Evolutionary conservation across 2,113 vertebrate genomes (phyloP).

Genomic region (Megaleporinus macrocephalus): DNA sequence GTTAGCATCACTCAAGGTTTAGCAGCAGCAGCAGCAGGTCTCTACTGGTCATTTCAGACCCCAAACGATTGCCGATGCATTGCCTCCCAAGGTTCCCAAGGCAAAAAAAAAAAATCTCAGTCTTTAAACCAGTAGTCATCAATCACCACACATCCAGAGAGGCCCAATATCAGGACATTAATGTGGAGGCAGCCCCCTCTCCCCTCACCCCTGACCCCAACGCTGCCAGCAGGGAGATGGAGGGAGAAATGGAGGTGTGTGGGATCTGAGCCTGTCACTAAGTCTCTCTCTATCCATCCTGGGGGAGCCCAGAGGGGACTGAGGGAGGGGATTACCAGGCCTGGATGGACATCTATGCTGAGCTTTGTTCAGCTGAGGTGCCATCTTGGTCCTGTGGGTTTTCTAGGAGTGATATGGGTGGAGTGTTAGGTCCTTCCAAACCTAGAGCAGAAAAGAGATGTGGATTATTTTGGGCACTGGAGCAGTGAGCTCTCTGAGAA

Average conservation of each 20-base stretch:
- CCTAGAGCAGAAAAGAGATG: not conserved
- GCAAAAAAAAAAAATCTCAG: constrained; percentile 32
- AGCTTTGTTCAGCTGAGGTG: constrained; percentile 25
- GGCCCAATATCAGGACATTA: constrained; percentile 54
- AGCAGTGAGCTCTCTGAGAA: not conserved
- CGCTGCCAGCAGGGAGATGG: constrained; percentile 51
- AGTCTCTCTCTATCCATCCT: constrained; percentile 34
- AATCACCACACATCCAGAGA: constrained; percentile 57
- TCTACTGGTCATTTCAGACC: constrained; percentile 24
- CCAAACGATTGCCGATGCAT: constrained; percentile 18
- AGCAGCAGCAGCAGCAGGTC: not conserved
- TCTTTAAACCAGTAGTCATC: constrained; percentile 49
- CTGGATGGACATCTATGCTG: constrained; percentile 32
- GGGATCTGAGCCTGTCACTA: constrained; percentile 40
- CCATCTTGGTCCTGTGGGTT: constrained; percentile 10
- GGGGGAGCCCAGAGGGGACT: constrained; percentile 19
- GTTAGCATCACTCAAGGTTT: constrained; percentile 4
- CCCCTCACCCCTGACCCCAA: constrained; percentile 51
- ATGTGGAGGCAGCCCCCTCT: constrained; percentile 55
- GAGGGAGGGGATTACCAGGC: constrained; percentile 30
- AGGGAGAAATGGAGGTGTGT: constrained; percentile 49
- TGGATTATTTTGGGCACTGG: constrained; percentile 10
- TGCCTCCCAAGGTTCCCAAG: constrained; percentile 12
- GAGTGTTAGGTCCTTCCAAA: not conserved
- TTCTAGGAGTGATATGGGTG: not conserved